phyloP scores from a whole-genome alignment of 2,888 invertebrate genomes.

The Himalopsyche japonica region DNA sequence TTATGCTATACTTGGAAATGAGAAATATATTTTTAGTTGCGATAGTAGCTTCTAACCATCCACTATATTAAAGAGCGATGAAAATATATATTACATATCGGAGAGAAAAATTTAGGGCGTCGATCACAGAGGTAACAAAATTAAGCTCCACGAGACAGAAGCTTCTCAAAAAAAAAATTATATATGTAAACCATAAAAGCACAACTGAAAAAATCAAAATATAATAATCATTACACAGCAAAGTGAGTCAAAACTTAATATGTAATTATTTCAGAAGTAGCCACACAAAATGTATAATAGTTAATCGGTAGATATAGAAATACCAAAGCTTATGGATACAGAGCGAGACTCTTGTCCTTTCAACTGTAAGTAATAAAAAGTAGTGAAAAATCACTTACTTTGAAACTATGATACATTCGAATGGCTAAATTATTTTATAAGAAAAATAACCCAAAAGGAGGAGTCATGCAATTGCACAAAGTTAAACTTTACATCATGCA shows the following conservation, averaged over 20 bases:
- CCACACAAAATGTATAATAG: neutral
- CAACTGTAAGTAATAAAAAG: no score
- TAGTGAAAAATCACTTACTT: neutral
- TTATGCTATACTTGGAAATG: no score
- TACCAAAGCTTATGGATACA: no score
- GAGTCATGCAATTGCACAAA: conserved; percentile 32
- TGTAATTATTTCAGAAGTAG: conserved; percentile 5
- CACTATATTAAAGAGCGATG: neutral
- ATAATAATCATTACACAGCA: conserved; percentile 28
- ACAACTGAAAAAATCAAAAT: conserved; percentile 23
- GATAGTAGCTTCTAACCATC: no score
- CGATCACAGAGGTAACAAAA: neutral
- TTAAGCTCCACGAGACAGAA: neutral
- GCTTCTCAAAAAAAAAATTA: neutral
- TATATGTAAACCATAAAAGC: conserved; percentile 25
- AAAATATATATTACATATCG: neutral
- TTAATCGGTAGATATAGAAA: neutral
- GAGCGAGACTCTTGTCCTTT: no score
- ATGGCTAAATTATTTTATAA: conserved; percentile 1
- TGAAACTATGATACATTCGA: neutral
- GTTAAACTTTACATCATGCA: conserved; percentile 33
- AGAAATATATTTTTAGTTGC: no score
- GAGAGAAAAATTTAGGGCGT: neutral
- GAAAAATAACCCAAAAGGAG: conserved; percentile 27
- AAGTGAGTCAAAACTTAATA: conserved; percentile 31